Evolutionary conservation across 2,888 invertebrate species (phyloP), one percentile per base, ranked within the genome.

Genomic region (Uloborus plumipes): DNA sequence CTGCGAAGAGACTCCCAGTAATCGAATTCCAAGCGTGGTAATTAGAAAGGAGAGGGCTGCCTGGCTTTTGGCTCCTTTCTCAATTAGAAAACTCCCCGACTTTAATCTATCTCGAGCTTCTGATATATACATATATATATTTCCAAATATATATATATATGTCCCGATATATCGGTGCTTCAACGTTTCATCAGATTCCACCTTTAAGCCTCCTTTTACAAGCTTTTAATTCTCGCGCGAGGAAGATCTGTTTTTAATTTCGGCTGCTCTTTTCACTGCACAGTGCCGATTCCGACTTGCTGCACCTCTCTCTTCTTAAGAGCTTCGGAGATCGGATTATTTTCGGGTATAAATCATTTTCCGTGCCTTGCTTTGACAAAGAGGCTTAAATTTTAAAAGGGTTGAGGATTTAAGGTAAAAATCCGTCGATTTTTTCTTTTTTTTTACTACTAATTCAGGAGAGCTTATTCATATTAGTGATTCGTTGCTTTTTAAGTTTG

Each of bases 21-120:
- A 80, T 80, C 80, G 80, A 80, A 80, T 80, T 80, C 80, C 69
- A 22, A 62, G 16, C 64, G 62, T 66, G 80, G 73, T 80, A 80
- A 80, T 80, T 80, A 80, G 80, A 80, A 67, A 51, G 62, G 69
- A 69, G 78, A 62, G 61, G 78, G 39, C 79, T 58, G 62, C 72
- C 73, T 70, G 67, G 59, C 80, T 26, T 26, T 26, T 26, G 26
- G 26, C 26, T 26, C 26, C 26, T 26, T 26, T 26, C 26, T 74
- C 80, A 80, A 80, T 80, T 80, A 80, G 69, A 69, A 79, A 72
- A 59, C 77, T 77, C 77, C 71, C 20, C 65, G 62, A 66, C 79
- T 72, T 65, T 72, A 79, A 71, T 66, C 72, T 65, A 61, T 79
- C 79, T 79, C 72, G 31, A n/a, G 72, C 26, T 26, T 26, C 26